Evolutionary conservation across 2,113 vertebrate species (phyloP).

Genomic region (Microcebus murinus): DNA sequence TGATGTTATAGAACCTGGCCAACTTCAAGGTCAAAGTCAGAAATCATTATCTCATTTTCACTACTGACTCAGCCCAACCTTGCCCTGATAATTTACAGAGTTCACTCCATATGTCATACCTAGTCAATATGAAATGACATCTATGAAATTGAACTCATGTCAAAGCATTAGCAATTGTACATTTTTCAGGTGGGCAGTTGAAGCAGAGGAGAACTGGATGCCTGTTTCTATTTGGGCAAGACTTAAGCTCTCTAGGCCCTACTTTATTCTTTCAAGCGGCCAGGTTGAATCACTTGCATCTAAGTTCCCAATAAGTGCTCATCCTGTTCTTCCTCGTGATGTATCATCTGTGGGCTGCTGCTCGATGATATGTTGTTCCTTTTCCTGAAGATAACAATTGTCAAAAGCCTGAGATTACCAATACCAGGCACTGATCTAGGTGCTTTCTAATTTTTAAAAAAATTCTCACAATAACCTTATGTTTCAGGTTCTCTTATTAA

Average conservation of each 20-base stretch:
- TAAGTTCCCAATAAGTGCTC: neutral
- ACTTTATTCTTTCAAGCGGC: neutral
- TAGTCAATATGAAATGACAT: neutral
- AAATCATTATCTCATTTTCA: neutral
- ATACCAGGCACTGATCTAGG: neutral
- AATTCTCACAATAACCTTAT: neutral
- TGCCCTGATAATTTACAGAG: neutral
- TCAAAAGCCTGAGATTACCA: neutral
- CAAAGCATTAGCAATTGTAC: neutral
- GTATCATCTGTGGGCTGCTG: neutral
- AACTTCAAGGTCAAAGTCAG: neutral
- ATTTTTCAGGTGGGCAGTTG: neutral
- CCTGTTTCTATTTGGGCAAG: neutral
- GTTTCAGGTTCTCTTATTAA: neutral
- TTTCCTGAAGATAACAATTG: constrained; percentile 2
- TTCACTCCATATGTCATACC: neutral
- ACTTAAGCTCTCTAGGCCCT: neutral
- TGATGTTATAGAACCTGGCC: neutral
- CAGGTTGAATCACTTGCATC: neutral
- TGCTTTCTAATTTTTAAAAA: neutral
- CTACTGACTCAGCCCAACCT: neutral
- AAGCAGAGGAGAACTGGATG: neutral
- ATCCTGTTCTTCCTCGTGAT: neutral
- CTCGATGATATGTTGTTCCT: neutral
- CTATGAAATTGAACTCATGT: neutral